Percentiles rank a stretch among this genome's conserved stretches.
phyloP scores from a whole-genome alignment of 2,797 vertebrate genomes.

The Caiman crocodilus region DNA sequence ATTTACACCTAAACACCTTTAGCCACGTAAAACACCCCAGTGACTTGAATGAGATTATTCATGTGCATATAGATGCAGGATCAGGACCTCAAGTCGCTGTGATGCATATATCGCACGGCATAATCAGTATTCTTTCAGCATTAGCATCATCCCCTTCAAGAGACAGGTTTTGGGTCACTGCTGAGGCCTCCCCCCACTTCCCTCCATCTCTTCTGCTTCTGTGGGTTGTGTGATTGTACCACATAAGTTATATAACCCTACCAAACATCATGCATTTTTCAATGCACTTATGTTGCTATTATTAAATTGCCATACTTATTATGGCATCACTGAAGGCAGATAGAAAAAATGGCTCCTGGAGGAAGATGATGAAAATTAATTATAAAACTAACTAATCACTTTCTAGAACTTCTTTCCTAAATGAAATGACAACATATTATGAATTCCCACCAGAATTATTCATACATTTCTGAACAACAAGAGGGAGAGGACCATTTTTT shows the following conservation, averaged over 20 bases:
- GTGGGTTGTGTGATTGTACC: not conserved
- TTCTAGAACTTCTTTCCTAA: slow-evolving; percentile 46
- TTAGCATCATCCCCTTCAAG: not conserved
- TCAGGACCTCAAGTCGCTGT: not conserved
- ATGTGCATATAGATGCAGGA: not conserved
- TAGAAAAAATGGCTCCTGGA: not conserved
- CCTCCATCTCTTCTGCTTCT: not conserved
- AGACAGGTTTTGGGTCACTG: not conserved
- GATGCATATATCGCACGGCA: not conserved
- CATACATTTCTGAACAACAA: not conserved
- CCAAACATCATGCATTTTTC: not conserved
- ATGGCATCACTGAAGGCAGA: not conserved
- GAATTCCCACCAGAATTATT: not conserved
- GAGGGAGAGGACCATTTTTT: not conserved
- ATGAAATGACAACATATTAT: not conserved
- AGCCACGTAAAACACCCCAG: not conserved
- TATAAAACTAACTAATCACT: slow-evolving; percentile 5
- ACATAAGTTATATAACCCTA: not conserved
- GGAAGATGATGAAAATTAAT: not conserved
- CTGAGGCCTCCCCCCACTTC: not conserved
- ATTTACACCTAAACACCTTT: not conserved
- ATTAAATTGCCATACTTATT: not conserved
- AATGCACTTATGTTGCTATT: not conserved
- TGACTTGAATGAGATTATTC: not conserved
- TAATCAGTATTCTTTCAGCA: not conserved